Percentiles rank a stretch among this genome's conserved stretches.
phyloP scores from a whole-genome alignment of 2,888 invertebrate species.

The Chalcosyrphus nemorum region DNA sequence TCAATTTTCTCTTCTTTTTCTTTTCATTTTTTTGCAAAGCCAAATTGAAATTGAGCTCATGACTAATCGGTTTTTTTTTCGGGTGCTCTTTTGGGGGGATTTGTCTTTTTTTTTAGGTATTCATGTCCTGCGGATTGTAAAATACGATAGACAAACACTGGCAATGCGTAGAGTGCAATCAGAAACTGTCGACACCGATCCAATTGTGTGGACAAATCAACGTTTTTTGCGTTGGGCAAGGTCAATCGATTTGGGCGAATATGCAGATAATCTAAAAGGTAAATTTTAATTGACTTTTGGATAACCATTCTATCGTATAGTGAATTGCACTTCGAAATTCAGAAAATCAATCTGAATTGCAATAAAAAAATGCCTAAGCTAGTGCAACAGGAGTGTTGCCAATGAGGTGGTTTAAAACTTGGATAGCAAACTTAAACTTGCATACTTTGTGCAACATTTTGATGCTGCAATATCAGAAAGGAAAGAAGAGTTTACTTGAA shows the following conservation, averaged over 20 bases:
- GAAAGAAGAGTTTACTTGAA: too few relatives aligned
- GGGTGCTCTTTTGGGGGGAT: not conserved
- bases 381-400: too few relatives aligned
- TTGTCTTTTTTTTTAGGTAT: conserved; percentile 82
- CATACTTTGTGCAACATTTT: too few relatives aligned
- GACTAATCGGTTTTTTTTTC: conserved; percentile 5
- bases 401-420: too few relatives aligned
- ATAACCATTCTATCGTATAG: not conserved
- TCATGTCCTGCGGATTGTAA: conserved; percentile 94
- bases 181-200: conserved; percentile 94
- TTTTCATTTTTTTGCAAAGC: too few relatives aligned
- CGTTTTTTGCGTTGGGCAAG: conserved; percentile 96
- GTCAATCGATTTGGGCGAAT: conserved; percentile 96
- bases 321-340: too few relatives aligned
- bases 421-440: too few relatives aligned
- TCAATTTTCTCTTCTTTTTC: too few relatives aligned
- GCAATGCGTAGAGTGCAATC: conserved; percentile 94
- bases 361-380: too few relatives aligned
- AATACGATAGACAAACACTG: conserved; percentile 95
- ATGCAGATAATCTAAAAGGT: conserved; percentile 96
- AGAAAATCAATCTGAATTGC: too few relatives aligned
- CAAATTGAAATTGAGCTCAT: not conserved
- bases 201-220: conserved; percentile 97
- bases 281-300: conserved; percentile 69
- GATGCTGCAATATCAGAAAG: too few relatives aligned